A percentile compares a stretch with the other conserved stretches of the same genome.
phyloP scores from a whole-genome alignment of 2,113 vertebrate genomes.

The Macquaria australasica region DNA sequence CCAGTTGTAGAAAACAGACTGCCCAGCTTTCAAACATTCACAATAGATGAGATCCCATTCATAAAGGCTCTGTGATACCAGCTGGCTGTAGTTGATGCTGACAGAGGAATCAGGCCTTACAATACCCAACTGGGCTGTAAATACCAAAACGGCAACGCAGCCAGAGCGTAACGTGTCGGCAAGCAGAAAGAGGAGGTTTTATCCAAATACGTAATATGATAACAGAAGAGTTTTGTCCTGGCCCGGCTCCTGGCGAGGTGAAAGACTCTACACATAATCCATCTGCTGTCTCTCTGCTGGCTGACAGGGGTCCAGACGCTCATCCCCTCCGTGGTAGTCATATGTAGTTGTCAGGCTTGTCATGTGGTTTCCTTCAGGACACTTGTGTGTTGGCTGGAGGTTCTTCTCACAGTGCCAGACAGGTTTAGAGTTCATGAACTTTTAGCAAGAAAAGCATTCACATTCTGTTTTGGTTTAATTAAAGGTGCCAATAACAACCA shows the following conservation, averaged over 20 bases:
- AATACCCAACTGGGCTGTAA: conserved; percentile 56
- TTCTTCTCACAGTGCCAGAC: conserved; percentile 16
- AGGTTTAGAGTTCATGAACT: conserved; percentile 28
- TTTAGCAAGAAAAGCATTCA: neutral
- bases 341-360: conserved; percentile 41
- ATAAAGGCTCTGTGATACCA: conserved; percentile 47
- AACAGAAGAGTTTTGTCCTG: conserved; percentile 38
- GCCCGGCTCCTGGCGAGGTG: conserved; percentile 37
- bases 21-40: conserved; percentile 19
- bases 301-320: conserved; percentile 31
- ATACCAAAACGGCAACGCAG: conserved; percentile 50
- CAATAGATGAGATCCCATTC: conserved; percentile 34
- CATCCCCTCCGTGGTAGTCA: conserved; percentile 25
- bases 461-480: neutral
- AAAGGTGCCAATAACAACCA: neutral
- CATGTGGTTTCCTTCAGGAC: conserved; percentile 46
- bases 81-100: conserved; percentile 44
- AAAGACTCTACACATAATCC: conserved; percentile 56
- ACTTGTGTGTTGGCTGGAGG: neutral
- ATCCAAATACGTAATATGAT: conserved; percentile 56
- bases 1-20: neutral
- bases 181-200: conserved; percentile 31
- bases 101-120: conserved; percentile 39
- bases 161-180: conserved; percentile 38
- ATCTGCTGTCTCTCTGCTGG: conserved; percentile 64